Evolutionary conservation across 2,888 invertebrate genomes (phyloP), one percentile per base, ranked within the genome.

Genomic region (Endotricha flammealis): DNA sequence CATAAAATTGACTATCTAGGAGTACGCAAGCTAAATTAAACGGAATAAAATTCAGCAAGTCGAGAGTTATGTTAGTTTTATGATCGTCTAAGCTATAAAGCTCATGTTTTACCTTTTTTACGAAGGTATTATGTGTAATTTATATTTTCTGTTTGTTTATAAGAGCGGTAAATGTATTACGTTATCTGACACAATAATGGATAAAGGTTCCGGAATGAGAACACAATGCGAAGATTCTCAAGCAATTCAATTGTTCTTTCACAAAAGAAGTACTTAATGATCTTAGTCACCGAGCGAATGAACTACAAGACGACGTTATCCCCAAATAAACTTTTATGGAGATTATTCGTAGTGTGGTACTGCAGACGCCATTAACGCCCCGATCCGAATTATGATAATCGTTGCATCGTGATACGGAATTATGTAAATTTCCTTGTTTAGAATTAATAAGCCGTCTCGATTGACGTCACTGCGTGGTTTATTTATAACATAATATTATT

Each of bases 341-440:
- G 20, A 20, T 20, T 20, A 7, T 20, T 4, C 3, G 43, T 50
- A 37, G 45, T 44, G 38, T 36, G 44, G 32, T 47, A 36, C 43
- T 45, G 48, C n/a, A n/a, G n/a, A n/a, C n/a, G n/a, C n/a, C n/a
- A n/a, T n/a, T n/a, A n/a, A n/a, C n/a, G n/a, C n/a, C n/a, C 16
- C 51, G 52, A 44, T 53, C 43, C 54, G 56, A 62, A 63, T 64
- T 64, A 64, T 50, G 54, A 55, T 56, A 56, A 62, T 60, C 48
- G 48, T 36, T 40, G 57, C 55, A 56, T 53, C 53, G 52, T 56
- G 58, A 63, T 57, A 56, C 51, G 53, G 49, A 39, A 56, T 62
- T 60, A 64, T 64, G 57, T 50, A 59, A 57, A 62, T 62, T 39
- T 38, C 42, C 49, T 51, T 52, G 53, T 53, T 58, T 60, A 53